Conservation (phyloP, 2,113 vertebrate genomes). For the Atractosteus spatula region DNA sequence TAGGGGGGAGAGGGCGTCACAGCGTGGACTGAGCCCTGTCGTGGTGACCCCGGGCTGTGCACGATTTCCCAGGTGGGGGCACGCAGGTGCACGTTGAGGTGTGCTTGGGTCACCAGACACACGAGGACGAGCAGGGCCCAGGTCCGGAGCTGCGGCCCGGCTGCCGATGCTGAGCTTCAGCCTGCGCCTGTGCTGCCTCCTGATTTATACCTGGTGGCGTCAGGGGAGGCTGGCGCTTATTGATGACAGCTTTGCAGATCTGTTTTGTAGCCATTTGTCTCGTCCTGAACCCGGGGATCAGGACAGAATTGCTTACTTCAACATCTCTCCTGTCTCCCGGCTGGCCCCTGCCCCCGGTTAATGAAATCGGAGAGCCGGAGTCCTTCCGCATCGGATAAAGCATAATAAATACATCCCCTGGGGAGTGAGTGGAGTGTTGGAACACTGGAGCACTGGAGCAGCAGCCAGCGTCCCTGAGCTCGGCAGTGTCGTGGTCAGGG, state of each 20-base stretch:
- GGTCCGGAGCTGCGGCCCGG: conserved; percentile 9
- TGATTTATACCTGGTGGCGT: conserved; percentile 55
- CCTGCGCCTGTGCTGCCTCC: conserved; percentile 16
- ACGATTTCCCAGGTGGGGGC: neutral
- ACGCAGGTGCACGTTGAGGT: neutral
- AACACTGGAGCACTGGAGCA: too few species aligned
- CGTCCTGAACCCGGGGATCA: conserved; percentile 36
- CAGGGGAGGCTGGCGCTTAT: conserved; percentile 54
- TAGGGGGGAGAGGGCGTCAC: too few species aligned
- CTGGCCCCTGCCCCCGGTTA: conserved; percentile 35
- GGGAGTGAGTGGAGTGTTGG: neutral
- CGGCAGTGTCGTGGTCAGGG: too few species aligned
- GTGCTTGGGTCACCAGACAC: neutral
- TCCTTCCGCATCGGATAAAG: conserved; percentile 42
- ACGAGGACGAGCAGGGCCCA: conserved; percentile 12
- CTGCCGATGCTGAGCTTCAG: conserved; percentile 31
- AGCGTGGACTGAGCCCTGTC: conserved; percentile 13
- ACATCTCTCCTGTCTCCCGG: conserved; percentile 37
- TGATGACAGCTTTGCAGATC: conserved; percentile 46
- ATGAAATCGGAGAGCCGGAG: conserved; percentile 49
- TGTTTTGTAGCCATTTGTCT: conserved; percentile 58
- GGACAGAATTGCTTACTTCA: conserved; percentile 60
- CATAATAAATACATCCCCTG: conserved; percentile 47
- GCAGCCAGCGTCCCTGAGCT: too few species aligned
- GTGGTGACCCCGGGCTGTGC: neutral